Evolutionary conservation across 2,888 invertebrate species (phyloP).

Genomic region (Chrysolina oricalcia): DNA sequence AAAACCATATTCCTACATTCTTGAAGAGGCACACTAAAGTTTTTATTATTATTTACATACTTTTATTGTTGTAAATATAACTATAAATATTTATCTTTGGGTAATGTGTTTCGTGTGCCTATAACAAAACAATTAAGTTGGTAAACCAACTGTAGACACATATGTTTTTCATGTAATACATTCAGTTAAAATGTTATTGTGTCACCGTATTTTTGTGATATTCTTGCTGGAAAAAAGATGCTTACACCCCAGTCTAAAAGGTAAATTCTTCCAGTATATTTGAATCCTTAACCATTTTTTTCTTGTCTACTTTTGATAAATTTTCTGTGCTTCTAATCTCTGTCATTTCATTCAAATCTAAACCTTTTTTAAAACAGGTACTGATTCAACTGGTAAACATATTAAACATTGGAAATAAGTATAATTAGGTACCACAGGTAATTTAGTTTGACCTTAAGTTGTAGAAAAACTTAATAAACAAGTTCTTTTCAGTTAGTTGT

Average conservation of each 20-base stretch:
- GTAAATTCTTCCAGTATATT: neutral
- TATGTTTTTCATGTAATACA: neutral
- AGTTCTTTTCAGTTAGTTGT: neutral
- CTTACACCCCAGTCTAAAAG: conserved; percentile 15
- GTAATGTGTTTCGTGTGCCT: neutral
- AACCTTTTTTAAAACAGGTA: neutral
- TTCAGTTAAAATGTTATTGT: conserved; percentile 16
- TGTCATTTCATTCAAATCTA: neutral
- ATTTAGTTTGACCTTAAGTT: neutral
- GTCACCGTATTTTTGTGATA: conserved; percentile 20
- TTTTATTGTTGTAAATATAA: conserved; percentile 24
- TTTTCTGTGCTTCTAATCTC: too few relatives aligned
- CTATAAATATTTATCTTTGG: conserved; percentile 24
- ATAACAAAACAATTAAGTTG: neutral
- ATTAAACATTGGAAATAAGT: neutral
- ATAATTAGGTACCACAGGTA: neutral
- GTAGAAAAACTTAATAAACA: neutral
- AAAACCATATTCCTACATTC: neutral
- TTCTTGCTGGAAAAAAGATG: conserved; percentile 24
- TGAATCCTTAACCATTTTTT: too few relatives aligned
- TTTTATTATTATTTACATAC: neutral
- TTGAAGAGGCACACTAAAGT: neutral
- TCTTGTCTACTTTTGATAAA: too few relatives aligned
- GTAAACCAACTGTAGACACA: neutral
- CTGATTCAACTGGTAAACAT: neutral